Evolutionary conservation across 2,113 vertebrate species (phyloP).

Genomic region (Pteruthius melanotis): DNA sequence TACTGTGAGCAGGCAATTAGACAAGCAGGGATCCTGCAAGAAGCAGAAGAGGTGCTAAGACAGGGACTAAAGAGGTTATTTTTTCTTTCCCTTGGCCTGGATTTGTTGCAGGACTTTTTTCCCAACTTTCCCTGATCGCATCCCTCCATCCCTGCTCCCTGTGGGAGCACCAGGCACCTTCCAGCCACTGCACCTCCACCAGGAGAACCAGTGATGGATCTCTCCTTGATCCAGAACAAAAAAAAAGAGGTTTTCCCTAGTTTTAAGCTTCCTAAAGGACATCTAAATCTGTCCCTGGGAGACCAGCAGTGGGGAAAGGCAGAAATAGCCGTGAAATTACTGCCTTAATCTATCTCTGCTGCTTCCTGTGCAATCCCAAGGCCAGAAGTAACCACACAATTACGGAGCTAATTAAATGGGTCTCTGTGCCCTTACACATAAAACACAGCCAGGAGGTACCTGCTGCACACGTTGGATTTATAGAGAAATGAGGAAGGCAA

Average conservation of each 20-base stretch:
- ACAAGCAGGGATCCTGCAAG: neutral
- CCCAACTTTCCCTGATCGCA: neutral
- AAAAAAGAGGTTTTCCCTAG: neutral
- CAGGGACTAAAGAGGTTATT: neutral
- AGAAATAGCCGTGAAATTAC: neutral
- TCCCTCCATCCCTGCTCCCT: neutral
- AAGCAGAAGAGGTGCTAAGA: neutral
- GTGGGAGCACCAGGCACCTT: neutral
- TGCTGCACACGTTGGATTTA: neutral
- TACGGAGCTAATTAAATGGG: constrained; percentile 21
- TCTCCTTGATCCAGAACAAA: neutral
- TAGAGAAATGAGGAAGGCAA: neutral
- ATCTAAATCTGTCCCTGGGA: neutral
- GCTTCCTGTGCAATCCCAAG: neutral
- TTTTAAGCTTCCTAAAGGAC: neutral
- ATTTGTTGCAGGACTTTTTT: neutral
- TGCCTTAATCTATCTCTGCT: neutral
- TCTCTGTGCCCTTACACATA: neutral
- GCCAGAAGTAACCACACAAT: neutral
- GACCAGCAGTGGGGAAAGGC: neutral
- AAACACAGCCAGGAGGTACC: neutral
- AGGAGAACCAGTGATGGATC: neutral
- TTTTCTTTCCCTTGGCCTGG: neutral
- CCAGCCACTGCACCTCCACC: neutral
- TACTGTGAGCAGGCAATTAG: neutral